phyloP scores from a whole-genome alignment of 2,113 vertebrate genomes.

The Microcebus ravelobensis region DNA sequence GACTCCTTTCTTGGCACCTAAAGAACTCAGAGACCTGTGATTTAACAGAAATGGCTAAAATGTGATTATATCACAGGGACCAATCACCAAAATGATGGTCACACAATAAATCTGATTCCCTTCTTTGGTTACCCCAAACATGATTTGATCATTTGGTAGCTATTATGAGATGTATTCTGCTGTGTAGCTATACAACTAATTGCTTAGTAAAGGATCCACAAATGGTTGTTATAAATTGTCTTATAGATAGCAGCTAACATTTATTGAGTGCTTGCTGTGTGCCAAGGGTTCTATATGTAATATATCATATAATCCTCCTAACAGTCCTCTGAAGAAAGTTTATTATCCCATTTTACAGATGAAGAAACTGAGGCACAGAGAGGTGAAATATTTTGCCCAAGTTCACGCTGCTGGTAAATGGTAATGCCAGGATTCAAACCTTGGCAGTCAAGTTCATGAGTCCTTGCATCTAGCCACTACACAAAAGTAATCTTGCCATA shows the following conservation, averaged over 20 bases:
- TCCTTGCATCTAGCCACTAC: not conserved
- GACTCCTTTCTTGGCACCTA: not conserved
- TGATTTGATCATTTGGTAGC: not conserved
- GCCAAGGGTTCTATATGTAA: not conserved
- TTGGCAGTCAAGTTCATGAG: not conserved
- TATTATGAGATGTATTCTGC: constrained; percentile 5
- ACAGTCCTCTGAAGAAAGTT: not conserved
- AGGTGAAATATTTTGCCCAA: not conserved
- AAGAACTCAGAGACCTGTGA: not conserved
- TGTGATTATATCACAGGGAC: not conserved
- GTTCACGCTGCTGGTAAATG: not conserved
- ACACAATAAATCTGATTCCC: not conserved
- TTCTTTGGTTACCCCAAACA: not conserved
- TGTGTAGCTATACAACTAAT: not conserved
- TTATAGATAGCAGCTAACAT: not conserved
- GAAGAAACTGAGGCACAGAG: constrained; percentile 1
- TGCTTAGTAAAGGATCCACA: not conserved
- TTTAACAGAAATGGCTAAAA: not conserved
- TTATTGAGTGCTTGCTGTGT: not conserved
- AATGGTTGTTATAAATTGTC: not conserved
- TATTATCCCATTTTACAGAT: constrained; percentile 18
- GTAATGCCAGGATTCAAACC: constrained; percentile 16
- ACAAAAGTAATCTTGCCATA: not conserved
- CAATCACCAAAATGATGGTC: not conserved
- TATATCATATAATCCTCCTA: not conserved